Evolutionary conservation across 2,888 invertebrate genomes (phyloP).

Genomic region (Drosophila cognata): DNA sequence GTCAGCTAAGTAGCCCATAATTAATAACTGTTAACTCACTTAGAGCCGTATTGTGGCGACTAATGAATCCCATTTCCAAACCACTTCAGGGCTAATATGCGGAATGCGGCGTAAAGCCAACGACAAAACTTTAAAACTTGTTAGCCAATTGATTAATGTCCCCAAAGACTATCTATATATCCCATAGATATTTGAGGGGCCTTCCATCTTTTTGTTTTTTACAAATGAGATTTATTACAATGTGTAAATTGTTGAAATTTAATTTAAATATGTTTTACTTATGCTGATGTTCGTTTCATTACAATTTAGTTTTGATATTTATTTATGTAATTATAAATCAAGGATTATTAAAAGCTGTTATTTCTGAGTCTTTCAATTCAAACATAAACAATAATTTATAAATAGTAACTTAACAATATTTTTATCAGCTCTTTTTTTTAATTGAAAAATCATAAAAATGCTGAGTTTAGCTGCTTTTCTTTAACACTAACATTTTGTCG

Average conservation of each 20-base stretch:
- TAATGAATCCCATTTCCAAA: constrained; percentile 70
- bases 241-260: neutral
- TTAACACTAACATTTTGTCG: neutral
- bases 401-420: neutral
- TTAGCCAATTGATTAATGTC: constrained; percentile 49
- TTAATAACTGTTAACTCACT: constrained; percentile 75
- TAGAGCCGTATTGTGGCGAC: constrained; percentile 58
- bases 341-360: neutral
- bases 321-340: neutral
- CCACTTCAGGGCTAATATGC: constrained; percentile 3
- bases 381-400: no score
- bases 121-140: constrained; percentile 30
- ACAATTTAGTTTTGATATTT: neutral
- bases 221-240: constrained; percentile 20
- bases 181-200: constrained; percentile 9
- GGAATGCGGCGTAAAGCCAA: constrained; percentile 50
- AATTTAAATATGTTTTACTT: neutral
- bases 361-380: neutral
- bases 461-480: neutral
- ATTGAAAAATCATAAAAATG: neutral
- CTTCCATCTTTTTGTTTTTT: constrained; percentile 5
- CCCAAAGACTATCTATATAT: neutral
- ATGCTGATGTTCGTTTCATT: neutral
- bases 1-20: constrained; percentile 41
- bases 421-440: neutral